Evolutionary conservation across 2,797 vertebrate genomes (phyloP), one percentile per base, ranked within the genome.

Genomic region (Onychomys arenicola): DNA sequence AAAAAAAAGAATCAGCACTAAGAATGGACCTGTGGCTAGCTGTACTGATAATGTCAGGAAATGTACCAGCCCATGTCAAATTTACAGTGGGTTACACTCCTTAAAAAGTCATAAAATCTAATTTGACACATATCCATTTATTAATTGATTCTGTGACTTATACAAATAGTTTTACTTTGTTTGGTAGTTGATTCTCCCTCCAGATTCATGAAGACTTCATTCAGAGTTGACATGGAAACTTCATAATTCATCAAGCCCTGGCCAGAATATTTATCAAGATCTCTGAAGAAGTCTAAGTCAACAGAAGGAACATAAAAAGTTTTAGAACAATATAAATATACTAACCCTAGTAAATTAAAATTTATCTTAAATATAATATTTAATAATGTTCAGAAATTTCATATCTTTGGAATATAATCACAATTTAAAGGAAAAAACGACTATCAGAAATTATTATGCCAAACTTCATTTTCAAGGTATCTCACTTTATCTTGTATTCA

Each of bases 141-240:
- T 8, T 55, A 78, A 65, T 9, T 27, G 59, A 77, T 29, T 78
- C 46, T 88, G 0, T 84, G 59, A 91, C 14, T 59, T 55, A n/a
- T 6, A 86, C 32, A 55, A n/a, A 49, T 8, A 10, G 14, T n/a
- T 55, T 82, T 94, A 98, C 97, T 97, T 90, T 89, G 96, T 32
- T 46, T 23, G 0, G 21, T 14, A 49, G 34, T 11, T 52, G 96
- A 23, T 63, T 49, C 87, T 91, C 61, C 93, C 92, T 97, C 97
- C n/a, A 97, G 34, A 67, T 95, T 93, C 88, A 93, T 55, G 57
- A 98, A 96, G 73, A 97, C 93, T 40, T 98, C 97, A 90, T 75
- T 97, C 90, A 98, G 93, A 78, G 90, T 96, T 55, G 97, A 86
- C 23, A 75, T 85, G 61, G 97, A 96, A 52, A 98, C 14, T 0